Percentiles rank a stretch among this genome's conserved stretches.
Conservation (phyloP, 1,140 invertebrate species). For the Drosophila asahinai region DNA sequence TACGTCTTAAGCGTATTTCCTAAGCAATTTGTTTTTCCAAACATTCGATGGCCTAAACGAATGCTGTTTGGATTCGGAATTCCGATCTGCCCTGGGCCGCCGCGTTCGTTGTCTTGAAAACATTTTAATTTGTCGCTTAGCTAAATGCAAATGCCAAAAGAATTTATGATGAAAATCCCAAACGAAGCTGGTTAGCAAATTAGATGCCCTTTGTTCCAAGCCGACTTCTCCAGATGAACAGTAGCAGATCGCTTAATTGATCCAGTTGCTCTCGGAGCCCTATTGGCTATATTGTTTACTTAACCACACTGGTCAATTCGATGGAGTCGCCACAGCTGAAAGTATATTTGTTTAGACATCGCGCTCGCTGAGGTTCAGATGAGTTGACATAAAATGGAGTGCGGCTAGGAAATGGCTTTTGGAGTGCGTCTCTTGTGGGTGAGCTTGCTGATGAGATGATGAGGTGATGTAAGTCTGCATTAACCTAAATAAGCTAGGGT, state of each 20-base stretch:
- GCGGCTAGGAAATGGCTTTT: slow-evolving; percentile 31
- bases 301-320: slow-evolving; percentile 66
- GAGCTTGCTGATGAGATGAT: slow-evolving; percentile 1
- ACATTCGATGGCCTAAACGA: slow-evolving; percentile 46
- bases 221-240: slow-evolving; percentile 53
- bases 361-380: slow-evolving; percentile 17
- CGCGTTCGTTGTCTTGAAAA: slow-evolving; percentile 51
- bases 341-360: slow-evolving; percentile 48
- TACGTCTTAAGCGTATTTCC: slow-evolving; percentile 74
- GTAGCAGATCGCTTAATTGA: slow-evolving; percentile 64
- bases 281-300: slow-evolving; percentile 41
- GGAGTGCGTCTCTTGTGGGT: slow-evolving; percentile 23
- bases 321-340: slow-evolving; percentile 78
- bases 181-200: slow-evolving; percentile 48
- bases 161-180: slow-evolving; percentile 54
- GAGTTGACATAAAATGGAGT: slow-evolving; percentile 61
- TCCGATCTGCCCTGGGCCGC: slow-evolving; percentile 34
- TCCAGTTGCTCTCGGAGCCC: slow-evolving; percentile 47
- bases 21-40: slow-evolving; percentile 41
- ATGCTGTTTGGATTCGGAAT: slow-evolving; percentile 33
- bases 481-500: slow-evolving; percentile 15
- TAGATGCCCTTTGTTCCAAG: slow-evolving; percentile 66
- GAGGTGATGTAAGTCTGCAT: slow-evolving; percentile 24
- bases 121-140: slow-evolving; percentile 59
- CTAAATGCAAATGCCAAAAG: slow-evolving; percentile 60